phyloP scores from a whole-genome alignment of 2,113 vertebrate species.

The pig (Sus scrofa) region T2T-Sscrofa CM000826.6:116845001-116845500 shows the following conservation, averaged over 20 bases:
- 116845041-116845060: neutral
- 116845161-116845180: rapidly evolving
- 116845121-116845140: neutral
- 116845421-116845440: too few species aligned
- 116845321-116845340: neutral
- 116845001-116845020: neutral
- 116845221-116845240: neutral
- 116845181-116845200: rapidly evolving
- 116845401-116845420: too few species aligned
- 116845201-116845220: neutral
- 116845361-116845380: too few species aligned
- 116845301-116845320: neutral
- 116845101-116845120: too few species aligned
- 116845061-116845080: neutral
- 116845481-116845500: too few species aligned
- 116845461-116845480: too few species aligned
- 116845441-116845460: too few species aligned
- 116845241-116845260: neutral
- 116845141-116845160: neutral
- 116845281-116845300: neutral
- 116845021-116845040: neutral
- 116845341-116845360: neutral
- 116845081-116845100: neutral
- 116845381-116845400: too few species aligned
- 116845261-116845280: conserved; percentile 36